Percentiles rank a stretch among this genome's conserved stretches.
Evolutionary conservation across 2,113 vertebrate genomes (phyloP).

Genomic region (Pterophyllum scalare): DNA sequence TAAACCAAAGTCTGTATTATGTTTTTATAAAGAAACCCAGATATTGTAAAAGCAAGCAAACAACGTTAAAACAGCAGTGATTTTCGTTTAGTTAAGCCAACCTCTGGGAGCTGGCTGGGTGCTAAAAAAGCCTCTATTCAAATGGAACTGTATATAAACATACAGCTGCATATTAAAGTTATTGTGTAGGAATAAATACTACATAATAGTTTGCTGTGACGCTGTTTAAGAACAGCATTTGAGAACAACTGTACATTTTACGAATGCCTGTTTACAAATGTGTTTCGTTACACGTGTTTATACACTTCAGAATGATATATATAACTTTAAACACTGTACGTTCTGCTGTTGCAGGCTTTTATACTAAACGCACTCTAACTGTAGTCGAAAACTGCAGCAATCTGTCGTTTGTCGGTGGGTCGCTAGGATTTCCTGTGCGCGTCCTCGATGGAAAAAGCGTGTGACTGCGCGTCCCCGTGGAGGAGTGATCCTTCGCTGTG

Average conservation of each 20-base stretch:
- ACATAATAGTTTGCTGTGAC: background rate
- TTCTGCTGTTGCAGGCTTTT: background rate
- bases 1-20: background rate
- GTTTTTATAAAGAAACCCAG: background rate
- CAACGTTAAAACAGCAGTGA: background rate
- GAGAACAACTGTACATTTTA: background rate
- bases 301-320: background rate
- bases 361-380: background rate
- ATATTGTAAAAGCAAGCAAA: background rate
- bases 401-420: background rate
- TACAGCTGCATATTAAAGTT: background rate
- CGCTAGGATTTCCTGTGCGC: constrained; percentile 28
- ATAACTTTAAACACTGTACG: background rate
- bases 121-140: background rate
- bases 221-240: background rate
- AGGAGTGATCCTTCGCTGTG: constrained; percentile 16
- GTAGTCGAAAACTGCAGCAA: background rate
- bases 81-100: background rate
- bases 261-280: background rate
- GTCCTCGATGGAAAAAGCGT: constrained; percentile 49
- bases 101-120: background rate
- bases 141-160: background rate
- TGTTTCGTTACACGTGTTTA: background rate
- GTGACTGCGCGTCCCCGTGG: constrained; percentile 75
- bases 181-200: background rate